These are phyloP conservation scores for Bovichtus variegatus DNA, from an alignment of 2,797 vertebrate species.

Conservation along the genomic window DNA sequence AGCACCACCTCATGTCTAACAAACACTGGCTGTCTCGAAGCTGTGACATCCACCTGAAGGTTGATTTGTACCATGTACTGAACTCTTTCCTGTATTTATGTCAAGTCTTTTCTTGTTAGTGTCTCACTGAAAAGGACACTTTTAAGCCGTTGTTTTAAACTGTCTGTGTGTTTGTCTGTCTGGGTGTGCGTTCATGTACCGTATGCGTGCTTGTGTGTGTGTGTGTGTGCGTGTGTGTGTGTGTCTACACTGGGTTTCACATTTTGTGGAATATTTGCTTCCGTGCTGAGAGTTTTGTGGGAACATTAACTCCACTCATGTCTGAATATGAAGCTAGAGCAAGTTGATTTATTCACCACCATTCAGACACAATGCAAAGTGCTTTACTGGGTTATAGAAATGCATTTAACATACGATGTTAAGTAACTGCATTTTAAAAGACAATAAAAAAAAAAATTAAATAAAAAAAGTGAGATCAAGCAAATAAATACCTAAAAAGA, in stretches of 20 bases:
- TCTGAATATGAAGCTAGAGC: slow-evolving; percentile 1
- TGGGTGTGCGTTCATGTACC: slow-evolving; percentile 34
- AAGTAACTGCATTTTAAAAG: too few species aligned
- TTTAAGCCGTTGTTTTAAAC: slow-evolving; percentile 37
- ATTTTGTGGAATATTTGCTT: slow-evolving; percentile 9
- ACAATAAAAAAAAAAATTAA: too few species aligned
- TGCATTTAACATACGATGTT: too few species aligned
- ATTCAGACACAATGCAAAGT: too few species aligned
- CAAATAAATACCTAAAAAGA: too few species aligned
- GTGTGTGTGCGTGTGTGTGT: not conserved
- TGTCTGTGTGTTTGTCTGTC: slow-evolving; percentile 19
- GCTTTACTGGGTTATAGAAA: too few species aligned
- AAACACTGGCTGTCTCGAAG: slow-evolving; percentile 25
- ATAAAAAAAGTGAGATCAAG: too few species aligned
- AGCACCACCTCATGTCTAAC: slow-evolving; percentile 24
- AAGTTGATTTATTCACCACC: too few species aligned
- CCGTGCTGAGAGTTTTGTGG: not conserved
- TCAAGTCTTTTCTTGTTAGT: slow-evolving; percentile 6
- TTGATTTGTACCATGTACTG: slow-evolving; percentile 11
- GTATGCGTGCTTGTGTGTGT: not conserved
- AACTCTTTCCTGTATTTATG: slow-evolving; percentile 35
- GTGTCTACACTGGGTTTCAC: slow-evolving; percentile 10
- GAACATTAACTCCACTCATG: not conserved
- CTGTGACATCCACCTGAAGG: slow-evolving; percentile 48
- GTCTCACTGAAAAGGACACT: slow-evolving; percentile 19